Evolutionary conservation across 2,113 vertebrate genomes (phyloP), one percentile per base, ranked within the genome.

Genomic region (Petrocephalus zakoni): DNA sequence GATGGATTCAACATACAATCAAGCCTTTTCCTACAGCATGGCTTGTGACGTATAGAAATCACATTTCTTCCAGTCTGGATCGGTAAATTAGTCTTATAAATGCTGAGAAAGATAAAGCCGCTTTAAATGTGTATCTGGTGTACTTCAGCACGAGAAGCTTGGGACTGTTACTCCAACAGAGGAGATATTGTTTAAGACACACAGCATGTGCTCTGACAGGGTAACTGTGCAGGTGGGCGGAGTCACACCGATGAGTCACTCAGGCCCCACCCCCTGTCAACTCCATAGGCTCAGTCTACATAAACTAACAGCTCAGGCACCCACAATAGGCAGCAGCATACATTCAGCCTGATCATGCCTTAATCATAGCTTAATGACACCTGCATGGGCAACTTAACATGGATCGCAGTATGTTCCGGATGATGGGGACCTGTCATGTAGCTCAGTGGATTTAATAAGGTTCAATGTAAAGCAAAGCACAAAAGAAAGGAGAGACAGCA

Each of bases 351-450:
- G 53, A 6, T 29, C 2, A 1, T 55, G 34, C 52, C 81, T 34
- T 85, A 64, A 82, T 88, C 56, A 58, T 64, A 81, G 42, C 56
- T 85, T 85, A 88, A 88, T 88, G 56, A 22, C 81, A 88, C 81
- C 19, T 85, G 88, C 85, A 68, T 84, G 56, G 88, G 21, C 88
- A 22, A 78, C 49, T 58, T 58, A 61, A 72, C 49, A 68, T 72
- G 83, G 88, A 86, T 37, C 61, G 52, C 72, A 61, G 85, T 56
- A 42, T 85, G 68, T n/a, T 86, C 47, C n/a, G 83, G 51, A 53
- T 86, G 47, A 47, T 86, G 58, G 42, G 13, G 58, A 84, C 13
- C 34, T 78, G 29, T 42, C 61, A 58, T 52, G 37, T 52, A 11
- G 56, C 7, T 5, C 58, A 6, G 29, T 52, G n/a, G 17, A 37